A percentile compares a stretch with the other conserved stretches of the same genome.
phyloP scores from a whole-genome alignment of 2,113 vertebrate genomes.

The Phasianus colchicus region DNA sequence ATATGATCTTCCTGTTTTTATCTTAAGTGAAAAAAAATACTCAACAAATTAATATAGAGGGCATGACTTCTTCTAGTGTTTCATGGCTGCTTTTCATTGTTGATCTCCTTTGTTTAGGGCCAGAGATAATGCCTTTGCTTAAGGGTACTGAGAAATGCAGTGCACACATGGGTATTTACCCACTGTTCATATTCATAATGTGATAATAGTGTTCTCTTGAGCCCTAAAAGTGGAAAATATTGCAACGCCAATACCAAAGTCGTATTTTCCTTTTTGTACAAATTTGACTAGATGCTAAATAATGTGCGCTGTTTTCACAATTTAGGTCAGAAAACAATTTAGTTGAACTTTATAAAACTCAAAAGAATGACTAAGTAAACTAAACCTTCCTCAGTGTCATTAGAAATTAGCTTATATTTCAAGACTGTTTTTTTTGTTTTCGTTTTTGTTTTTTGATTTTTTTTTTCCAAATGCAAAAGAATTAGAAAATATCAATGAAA shows the following conservation, averaged over 20 bases:
- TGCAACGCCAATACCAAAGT: rapidly evolving
- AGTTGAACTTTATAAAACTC: not conserved
- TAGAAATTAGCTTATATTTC: too few species aligned
- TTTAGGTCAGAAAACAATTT: not conserved
- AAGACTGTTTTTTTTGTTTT: too few species aligned
- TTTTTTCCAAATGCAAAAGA: too few species aligned
- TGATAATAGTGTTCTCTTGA: not conserved
- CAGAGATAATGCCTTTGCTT: not conserved
- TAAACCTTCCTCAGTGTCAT: not conserved
- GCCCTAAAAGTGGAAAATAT: not conserved
- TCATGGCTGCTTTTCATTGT: not conserved
- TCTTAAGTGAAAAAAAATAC: not conserved
- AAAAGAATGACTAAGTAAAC: not conserved
- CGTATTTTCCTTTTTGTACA: not conserved
- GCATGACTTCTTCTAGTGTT: not conserved
- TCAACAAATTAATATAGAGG: not conserved
- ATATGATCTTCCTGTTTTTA: not conserved
- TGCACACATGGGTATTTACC: not conserved
- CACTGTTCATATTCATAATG: not conserved
- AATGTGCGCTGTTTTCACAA: not conserved
- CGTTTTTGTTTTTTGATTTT: too few species aligned
- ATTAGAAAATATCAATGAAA: too few species aligned
- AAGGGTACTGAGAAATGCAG: not conserved
- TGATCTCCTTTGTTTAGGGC: not conserved
- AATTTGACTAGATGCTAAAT: not conserved